Evolutionary conservation across 1,140 invertebrate genomes (phyloP), one percentile per base, ranked within the genome.

Genomic region (Maniola jurtina): DNA sequence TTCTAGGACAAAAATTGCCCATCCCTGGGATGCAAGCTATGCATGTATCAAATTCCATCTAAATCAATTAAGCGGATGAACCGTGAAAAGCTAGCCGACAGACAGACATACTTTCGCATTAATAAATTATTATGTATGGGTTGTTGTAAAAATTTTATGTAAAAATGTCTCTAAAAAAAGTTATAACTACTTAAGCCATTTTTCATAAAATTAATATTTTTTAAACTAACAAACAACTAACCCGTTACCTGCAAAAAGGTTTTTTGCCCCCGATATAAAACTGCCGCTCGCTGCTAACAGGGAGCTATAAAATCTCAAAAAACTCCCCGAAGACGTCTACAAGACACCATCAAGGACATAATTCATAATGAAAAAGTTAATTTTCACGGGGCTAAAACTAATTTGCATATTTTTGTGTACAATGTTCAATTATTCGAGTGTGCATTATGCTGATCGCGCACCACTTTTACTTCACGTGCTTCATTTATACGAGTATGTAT

Each of bases 341-440:
- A 85, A 86, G 83, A 89, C 79, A 82, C 70, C 76, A 76, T 83
- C 67, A 76, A 86, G 77, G 86, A 88, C 82, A 86, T 89, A 88
- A 89, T 88, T 87, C 87, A 90, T 90, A 74, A 90, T 90, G 88
- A 90, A 90, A 90, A 90, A 90, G 88, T 90, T 88, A 86, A 90
- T 90, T 90, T 88, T 83, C 83, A 80, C 80, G 74, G 77, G 70
- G 81, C 76, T 69, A 77, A 77, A 76, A 69, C 73, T 83, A 79
- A 88, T 88, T 88, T 90, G 77, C 86, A 88, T 88, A 90, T 90
- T 88, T 88, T 88, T 83, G 78, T 81, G 69, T 73, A 78, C 78
- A 71, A 71, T 72, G 73, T 81, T 82, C 83, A 85, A 88, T 88
- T 89, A 89, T 88, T 80, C 74, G 76, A 81, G 78, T 81, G 71